phyloP scores from a whole-genome alignment of 2,113 vertebrate genomes.

The Salvelinus namaycush region DNA sequence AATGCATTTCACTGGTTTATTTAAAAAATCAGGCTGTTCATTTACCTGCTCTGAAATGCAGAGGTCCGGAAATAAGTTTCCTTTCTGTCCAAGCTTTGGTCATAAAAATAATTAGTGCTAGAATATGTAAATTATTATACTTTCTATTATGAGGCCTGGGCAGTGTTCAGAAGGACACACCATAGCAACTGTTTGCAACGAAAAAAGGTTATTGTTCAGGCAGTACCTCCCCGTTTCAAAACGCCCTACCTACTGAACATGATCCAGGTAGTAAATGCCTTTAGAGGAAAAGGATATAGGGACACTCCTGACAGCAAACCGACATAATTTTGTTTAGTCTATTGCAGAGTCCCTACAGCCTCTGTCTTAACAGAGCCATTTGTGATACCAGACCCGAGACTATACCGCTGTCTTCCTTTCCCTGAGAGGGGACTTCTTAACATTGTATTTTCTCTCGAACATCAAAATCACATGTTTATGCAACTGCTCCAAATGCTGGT shows the following conservation, averaged over 20 bases:
- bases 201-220: too few species aligned
- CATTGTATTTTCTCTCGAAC: too few species aligned
- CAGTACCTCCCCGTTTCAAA: background rate
- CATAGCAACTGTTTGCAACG: too few species aligned
- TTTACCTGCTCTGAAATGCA: background rate
- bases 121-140: background rate
- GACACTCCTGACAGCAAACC: too few species aligned
- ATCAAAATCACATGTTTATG: conserved; percentile 4
- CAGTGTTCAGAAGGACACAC: too few species aligned
- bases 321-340: too few species aligned
- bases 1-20: too few species aligned
- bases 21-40: background rate
- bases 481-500: conserved; percentile 41
- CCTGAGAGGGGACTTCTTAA: conserved; percentile 31
- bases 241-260: background rate
- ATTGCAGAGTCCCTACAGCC: background rate
- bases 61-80: background rate
- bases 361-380: background rate
- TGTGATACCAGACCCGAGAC: conserved; percentile 5
- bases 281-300: too few species aligned
- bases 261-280: too few species aligned
- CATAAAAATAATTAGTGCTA: background rate
- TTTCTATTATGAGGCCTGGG: background rate
- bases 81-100: background rate
- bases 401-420: conserved; percentile 24